Percentiles rank a stretch among this genome's conserved stretches.
phyloP scores from a whole-genome alignment of 2,797 vertebrate genomes.

The Pseudocheirus occidentalis region DNA sequence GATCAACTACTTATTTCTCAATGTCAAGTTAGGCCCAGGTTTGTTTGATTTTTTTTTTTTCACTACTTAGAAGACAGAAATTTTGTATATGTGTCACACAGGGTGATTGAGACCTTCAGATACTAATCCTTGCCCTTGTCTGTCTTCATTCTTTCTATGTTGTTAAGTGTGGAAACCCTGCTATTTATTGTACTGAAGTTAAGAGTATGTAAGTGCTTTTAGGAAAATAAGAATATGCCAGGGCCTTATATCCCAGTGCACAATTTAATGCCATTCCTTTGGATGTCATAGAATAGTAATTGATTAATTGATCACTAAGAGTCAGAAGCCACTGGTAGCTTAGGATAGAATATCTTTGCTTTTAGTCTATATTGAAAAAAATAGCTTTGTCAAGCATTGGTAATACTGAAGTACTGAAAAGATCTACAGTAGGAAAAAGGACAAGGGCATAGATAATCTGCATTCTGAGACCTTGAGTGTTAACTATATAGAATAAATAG shows the following conservation, averaged over 20 bases:
- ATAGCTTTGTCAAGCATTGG: not conserved
- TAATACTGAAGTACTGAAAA: slow-evolving; percentile 11
- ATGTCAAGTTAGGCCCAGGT: not conserved
- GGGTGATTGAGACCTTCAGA: not conserved
- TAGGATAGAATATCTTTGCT: not conserved
- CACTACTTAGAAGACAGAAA: not conserved
- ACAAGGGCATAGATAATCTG: not conserved
- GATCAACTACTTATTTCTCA: not conserved
- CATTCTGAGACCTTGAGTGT: not conserved
- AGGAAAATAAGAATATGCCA: not conserved
- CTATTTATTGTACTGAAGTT: slow-evolving; percentile 4
- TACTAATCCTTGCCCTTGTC: not conserved
- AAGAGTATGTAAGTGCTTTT: not conserved
- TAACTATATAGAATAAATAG: not conserved
- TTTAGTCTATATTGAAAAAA: not conserved
- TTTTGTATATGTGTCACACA: not conserved
- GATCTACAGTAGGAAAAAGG: not conserved
- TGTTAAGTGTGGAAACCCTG: not conserved
- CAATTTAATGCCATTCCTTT: not conserved
- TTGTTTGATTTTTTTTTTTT: slow-evolving; percentile 16
- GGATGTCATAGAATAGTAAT: not conserved
- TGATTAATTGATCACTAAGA: not conserved
- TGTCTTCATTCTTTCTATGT: not conserved
- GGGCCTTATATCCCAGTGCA: not conserved
- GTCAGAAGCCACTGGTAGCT: not conserved